A percentile compares a stretch with the other conserved stretches of the same genome.
Evolutionary conservation across 2,888 invertebrate genomes (phyloP).

Genomic region (Chelonus formosanus): DNA sequence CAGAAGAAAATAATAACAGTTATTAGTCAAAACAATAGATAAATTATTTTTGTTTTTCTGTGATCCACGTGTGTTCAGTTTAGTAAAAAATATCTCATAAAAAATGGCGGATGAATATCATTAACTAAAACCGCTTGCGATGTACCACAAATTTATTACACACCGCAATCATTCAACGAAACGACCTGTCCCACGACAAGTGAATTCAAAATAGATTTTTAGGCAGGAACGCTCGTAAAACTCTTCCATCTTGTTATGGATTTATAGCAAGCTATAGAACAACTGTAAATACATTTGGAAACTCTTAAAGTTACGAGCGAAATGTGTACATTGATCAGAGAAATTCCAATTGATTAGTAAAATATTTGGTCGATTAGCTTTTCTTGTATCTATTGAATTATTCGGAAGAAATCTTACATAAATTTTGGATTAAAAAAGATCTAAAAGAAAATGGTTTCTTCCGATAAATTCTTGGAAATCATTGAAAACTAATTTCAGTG

Average conservation of each 20-base stretch:
- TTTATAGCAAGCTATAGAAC: slow-evolving; percentile 36
- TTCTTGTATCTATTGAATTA: too few relatives aligned
- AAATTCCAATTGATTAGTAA: neutral
- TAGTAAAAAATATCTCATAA: slow-evolving; percentile 11
- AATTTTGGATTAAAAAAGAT: too few relatives aligned
- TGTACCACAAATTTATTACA: slow-evolving; percentile 37
- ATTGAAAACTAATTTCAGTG: too few relatives aligned
- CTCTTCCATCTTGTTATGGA: slow-evolving; percentile 39
- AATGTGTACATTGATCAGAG: neutral
- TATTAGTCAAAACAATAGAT: neutral
- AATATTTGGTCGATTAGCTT: neutral
- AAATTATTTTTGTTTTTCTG: neutral
- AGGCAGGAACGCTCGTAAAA: slow-evolving; percentile 43
- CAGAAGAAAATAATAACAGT: neutral
- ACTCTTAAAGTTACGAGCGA: slow-evolving; percentile 27
- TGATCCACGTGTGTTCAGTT: neutral
- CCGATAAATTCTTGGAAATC: too few relatives aligned
- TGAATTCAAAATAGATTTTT: slow-evolving; percentile 40
- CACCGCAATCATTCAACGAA: slow-evolving; percentile 32
- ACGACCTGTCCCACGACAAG: slow-evolving; percentile 37
- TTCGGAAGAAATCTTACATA: too few relatives aligned
- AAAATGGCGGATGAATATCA: slow-evolving; percentile 17
- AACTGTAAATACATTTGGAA: slow-evolving; percentile 36
- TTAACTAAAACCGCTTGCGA: slow-evolving; percentile 28
- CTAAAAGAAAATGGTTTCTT: too few relatives aligned